These are phyloP conservation scores for Masticophis lateralis DNA, from an alignment of 2,797 vertebrate species.

Conservation along the genomic window DNA sequence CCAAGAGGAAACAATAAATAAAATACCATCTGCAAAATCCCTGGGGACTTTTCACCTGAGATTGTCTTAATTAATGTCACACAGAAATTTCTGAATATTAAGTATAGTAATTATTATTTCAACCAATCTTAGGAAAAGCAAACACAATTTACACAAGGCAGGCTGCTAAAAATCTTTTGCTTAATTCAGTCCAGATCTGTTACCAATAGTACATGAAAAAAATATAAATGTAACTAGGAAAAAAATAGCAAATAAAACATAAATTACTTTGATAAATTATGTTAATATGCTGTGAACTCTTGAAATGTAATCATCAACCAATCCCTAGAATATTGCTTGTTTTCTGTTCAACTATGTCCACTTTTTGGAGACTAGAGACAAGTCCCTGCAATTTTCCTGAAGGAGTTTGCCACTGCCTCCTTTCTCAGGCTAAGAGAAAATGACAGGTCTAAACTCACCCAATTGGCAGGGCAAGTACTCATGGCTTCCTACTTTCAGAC, in stretches of 20 bases:
- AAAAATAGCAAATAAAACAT: constrained; percentile 39
- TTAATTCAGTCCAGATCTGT: constrained; percentile 35
- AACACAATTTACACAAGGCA: constrained; percentile 38
- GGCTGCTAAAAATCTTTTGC: constrained; percentile 18
- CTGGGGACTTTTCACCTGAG: constrained; percentile 58
- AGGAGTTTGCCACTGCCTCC: not conserved
- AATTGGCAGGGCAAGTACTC: not conserved
- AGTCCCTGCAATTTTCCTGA: not conserved
- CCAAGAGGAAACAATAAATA: constrained; percentile 42
- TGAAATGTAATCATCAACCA: constrained; percentile 1
- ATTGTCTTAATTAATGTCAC: constrained; percentile 50
- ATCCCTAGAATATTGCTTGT: not conserved
- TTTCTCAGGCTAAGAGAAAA: not conserved
- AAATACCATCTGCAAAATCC: constrained; percentile 53
- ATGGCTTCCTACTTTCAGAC: not conserved
- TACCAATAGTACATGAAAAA: constrained; percentile 40
- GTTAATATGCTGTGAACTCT: not conserved
- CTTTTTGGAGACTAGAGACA: not conserved
- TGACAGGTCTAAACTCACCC: not conserved
- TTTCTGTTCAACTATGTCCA: not conserved
- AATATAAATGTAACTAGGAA: constrained; percentile 16
- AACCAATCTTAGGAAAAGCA: constrained; percentile 46
- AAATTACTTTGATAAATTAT: constrained; percentile 18
- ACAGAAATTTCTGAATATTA: constrained; percentile 38
- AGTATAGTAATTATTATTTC: constrained; percentile 53